Base-by-base conservation (phyloP, 2,888 invertebrate genomes). In the Schizaphis graminum region DNA sequence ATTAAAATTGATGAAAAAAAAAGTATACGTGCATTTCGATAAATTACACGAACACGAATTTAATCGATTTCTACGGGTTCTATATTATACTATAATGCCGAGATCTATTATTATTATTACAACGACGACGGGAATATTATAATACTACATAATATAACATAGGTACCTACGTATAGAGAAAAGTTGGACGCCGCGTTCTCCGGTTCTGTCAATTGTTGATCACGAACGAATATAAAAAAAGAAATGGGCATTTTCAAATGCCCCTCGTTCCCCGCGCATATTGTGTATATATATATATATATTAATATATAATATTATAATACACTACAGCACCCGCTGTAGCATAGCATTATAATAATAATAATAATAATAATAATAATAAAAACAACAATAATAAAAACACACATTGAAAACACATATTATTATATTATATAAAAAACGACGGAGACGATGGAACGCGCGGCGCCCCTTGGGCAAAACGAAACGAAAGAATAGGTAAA, bases 1-100 rank as follows among this genome's bases (percentile, higher is more conserved):
- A 91, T 91, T 77, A 77, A 91, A 91, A 91, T 67, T n/a, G 61
- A 90, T 47, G 16, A 49, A 77, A 35, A 77, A 91, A 91, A 91
- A 47, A n/a, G 8, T n/a, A 57, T 57, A 89, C 90, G 49, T 26
- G n/a, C 13, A 47, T 57, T 57, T 57, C 13, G 28, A 85, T 57
- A 57, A 91, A 91, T 57, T 57, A 47, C 91, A 41, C 11, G 91
- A 57, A 61, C 86, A 35, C 44, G 61, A 86, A 92, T 86, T 92
- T 61, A 61, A 92, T 92, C 91, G 86, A 92, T 86, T 92, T 86
- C 47, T 21, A 35, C 49, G 13, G 26, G 67, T 91, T 67, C 47
- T 91, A 56, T 24, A 67, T 67, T 67, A 67, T 67, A 67, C n/a
- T 67, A 67, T 41, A 77, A 26, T n/a, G 16, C 67, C 11, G n/a